phyloP scores from a whole-genome alignment of 2,113 vertebrate genomes.

The Actenoides hombroni region DNA sequence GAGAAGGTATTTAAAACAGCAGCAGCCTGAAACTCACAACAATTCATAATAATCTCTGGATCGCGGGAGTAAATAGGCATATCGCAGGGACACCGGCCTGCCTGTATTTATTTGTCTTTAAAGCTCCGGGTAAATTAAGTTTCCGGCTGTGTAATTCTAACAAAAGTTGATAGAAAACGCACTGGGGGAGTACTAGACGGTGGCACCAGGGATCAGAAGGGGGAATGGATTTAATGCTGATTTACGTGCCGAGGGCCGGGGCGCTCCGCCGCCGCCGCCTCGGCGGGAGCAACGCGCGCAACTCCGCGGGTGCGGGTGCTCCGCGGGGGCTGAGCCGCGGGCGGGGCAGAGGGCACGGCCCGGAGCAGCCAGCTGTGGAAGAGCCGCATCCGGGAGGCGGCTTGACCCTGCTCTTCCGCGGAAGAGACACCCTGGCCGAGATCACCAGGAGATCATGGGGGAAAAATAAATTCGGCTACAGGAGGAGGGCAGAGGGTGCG shows the following conservation, averaged over 20 bases:
- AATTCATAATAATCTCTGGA: slow-evolving; percentile 26
- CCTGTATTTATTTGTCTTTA: slow-evolving; percentile 38
- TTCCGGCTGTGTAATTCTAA: slow-evolving; percentile 40
- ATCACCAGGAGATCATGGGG: fast-evolving
- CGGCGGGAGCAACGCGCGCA: neutral
- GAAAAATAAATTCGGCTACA: neutral
- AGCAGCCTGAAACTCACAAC: slow-evolving; percentile 25
- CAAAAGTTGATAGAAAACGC: slow-evolving; percentile 54
- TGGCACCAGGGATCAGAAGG: slow-evolving; percentile 13
- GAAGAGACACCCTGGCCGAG: neutral
- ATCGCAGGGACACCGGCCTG: neutral
- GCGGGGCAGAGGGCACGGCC: neutral
- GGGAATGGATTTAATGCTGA: slow-evolving; percentile 22
- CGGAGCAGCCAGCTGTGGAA: neutral
- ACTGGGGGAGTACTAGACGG: neutral
- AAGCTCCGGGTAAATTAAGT: slow-evolving; percentile 43
- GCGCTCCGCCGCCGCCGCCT: neutral
- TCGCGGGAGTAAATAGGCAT: slow-evolving; percentile 5
- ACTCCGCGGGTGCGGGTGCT: neutral
- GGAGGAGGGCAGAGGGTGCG: neutral
- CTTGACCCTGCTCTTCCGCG: neutral
- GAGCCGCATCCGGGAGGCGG: neutral
- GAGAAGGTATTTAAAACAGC: neutral
- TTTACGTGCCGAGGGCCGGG: neutral
- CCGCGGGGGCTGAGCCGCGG: neutral